Evolutionary conservation across 2,113 vertebrate genomes (phyloP), one percentile per base, ranked within the genome.

Genomic region (Oostethus manadensis): DNA sequence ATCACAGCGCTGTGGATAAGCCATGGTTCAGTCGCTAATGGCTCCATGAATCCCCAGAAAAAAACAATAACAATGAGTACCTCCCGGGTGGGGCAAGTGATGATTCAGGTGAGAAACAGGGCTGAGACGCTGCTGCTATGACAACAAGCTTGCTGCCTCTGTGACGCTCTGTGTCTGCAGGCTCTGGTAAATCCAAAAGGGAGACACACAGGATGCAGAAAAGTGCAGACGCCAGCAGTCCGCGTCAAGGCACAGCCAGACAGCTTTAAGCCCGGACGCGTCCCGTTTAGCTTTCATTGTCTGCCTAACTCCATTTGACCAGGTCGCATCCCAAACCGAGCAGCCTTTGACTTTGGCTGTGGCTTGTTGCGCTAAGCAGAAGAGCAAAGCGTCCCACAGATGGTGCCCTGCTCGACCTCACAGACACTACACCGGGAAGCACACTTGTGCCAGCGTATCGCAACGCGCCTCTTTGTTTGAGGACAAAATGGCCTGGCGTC

Each of bases 171-270:
- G 67, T 62, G 75, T 58, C 67, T 74, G 82, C 68, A 76, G 21
- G 58, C 66, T 77, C 71, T 62, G 71, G 64, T 79, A 79, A 83
- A 58, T 73, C 80, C 66, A 70, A 56, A 72, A 66, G 70, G 58
- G 78, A 82, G 67, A 71, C 44, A 18, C 51, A 73, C 66, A 51
- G 74, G 70, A 66, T 62, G 55, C 22, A 14, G 62, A 79, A 81
- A 84, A 84, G 66, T 79, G 85, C 84, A 58, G 38, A 88, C 70
- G 75, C 83, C 71, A 83, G 87, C 85, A 87, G 70, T 54, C 68
- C 18, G 20, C 20, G 58, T 60, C 58, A 70, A 78, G 63, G 70
- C 80, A 46, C 18, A 29, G 77, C 61, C 86, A 77, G 82, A 78
- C 76, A 70, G 80, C 29, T 51, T 70, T 78, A 72, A 83, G 73